Evolutionary conservation across 2,113 vertebrate species (phyloP).

Genomic region (Pseudorectes ferrugineus): DNA sequence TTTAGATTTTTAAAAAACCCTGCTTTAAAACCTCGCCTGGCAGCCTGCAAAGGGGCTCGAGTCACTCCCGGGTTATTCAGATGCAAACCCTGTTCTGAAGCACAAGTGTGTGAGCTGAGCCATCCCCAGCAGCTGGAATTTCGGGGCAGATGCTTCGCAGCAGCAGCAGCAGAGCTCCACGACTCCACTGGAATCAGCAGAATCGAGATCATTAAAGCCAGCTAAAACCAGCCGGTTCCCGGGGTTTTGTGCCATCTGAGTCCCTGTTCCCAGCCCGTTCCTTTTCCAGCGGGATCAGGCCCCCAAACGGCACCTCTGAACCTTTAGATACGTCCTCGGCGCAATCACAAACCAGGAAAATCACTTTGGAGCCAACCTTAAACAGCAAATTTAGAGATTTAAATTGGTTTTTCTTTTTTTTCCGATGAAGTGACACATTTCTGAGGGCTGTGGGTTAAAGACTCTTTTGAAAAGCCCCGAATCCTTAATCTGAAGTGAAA

Average conservation of each 20-base stretch:
- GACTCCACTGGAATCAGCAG: conserved; percentile 21
- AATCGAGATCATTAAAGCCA: conserved; percentile 8
- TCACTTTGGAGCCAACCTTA: not conserved
- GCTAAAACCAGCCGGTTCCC: not conserved
- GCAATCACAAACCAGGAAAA: not conserved
- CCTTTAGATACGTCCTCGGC: not conserved
- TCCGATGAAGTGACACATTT: not conserved
- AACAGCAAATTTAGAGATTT: not conserved
- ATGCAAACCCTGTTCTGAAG: not conserved
- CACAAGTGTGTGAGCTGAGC: conserved; percentile 29
- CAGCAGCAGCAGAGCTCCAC: not conserved
- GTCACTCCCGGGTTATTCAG: conserved; percentile 14
- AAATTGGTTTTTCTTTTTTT: not conserved
- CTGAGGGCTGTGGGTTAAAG: not conserved
- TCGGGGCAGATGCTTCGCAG: conserved; percentile 14
- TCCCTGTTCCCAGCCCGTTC: not conserved
- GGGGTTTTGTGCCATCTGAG: not conserved
- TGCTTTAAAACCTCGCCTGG: not conserved
- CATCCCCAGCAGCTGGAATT: conserved; percentile 39
- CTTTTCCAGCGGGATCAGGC: not conserved
- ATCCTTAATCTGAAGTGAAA: conserved; percentile 4
- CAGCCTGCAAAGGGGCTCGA: not conserved
- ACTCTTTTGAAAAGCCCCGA: not conserved
- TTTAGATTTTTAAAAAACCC: not conserved
- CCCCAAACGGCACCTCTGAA: not conserved